These are phyloP conservation scores for Phylloscopus collybita DNA, from an alignment of 2,797 vertebrate species.

Conservation along the genomic window DNA sequence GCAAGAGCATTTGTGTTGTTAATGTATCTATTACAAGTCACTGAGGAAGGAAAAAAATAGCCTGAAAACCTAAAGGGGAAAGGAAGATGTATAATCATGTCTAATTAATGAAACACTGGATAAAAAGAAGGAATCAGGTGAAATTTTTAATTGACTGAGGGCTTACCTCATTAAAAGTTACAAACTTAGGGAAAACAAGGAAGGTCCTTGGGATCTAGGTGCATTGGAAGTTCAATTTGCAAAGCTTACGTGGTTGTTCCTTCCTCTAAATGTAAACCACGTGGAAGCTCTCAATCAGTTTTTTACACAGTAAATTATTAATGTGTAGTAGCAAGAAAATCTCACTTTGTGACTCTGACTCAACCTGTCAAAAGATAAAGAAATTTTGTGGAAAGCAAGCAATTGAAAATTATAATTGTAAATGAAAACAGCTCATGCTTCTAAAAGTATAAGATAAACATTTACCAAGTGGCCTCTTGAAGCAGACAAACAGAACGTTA, in stretches of 20 bases:
- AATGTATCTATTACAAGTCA: neutral
- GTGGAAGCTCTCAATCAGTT: neutral
- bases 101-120: neutral
- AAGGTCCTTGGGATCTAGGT: neutral
- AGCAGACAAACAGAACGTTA: neutral
- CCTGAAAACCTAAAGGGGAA: neutral
- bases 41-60: neutral
- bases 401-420: neutral
- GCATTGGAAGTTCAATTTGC: neutral
- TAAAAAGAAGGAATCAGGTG: neutral
- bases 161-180: neutral
- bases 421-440: constrained; percentile 1
- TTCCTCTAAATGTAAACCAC: neutral
- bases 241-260: neutral
- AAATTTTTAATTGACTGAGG: neutral
- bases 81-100: neutral
- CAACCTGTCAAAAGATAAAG: neutral
- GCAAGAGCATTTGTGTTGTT: neutral
- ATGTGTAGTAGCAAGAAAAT: neutral
- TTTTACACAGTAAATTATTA: neutral
- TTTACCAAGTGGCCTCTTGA: constrained; percentile 41
- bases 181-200: neutral
- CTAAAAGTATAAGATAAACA: constrained; percentile 34
- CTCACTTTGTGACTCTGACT: neutral
- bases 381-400: neutral